Evolutionary conservation across 2,888 invertebrate species (phyloP), one percentile per base, ranked within the genome.

Genomic region (Microctonus brassicae): DNA sequence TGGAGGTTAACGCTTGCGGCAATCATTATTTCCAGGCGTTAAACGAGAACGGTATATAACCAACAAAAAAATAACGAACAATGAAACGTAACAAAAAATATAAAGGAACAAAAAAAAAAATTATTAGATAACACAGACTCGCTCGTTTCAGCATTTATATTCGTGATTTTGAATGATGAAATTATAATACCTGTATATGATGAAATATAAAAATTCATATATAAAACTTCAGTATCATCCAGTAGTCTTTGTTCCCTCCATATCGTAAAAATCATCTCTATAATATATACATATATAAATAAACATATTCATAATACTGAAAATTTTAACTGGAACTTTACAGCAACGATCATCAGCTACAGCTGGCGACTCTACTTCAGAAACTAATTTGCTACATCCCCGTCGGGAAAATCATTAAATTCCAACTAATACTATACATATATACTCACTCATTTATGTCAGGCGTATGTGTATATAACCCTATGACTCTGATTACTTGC

Each of bases 291-390:
- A 6, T 47, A 17, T 47, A 17, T 1, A 47, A 7, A 26, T 24
- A 24, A 29, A 33, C 26, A 13, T 62, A 39, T 61, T 10, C 3
- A 20, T n/a, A 55, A 39, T 61, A 53, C 53, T 33, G 55, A 61
- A 66, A 71, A 71, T 66, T 71, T 61, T 36, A 36, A 58, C 34
- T 36, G 60, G 55, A 33, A 57, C 34, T 34, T 39, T 17, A 1
- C 17, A 42, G 58, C 47, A 20, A 64, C 47, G 20, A 66, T 66
- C 55, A 61, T 71, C 66, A 61, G 53, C 34, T 36, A 26, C 71
- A 71, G 47, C 71, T 71, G 71, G 26, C 61, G 65, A 60, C 36
- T 70, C 57, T 70, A 66, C 66, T 70, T 70, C 53, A 70, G 61
- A 66, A 66, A 70, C 66, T 53, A 70, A 70, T 70, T 70, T 70